Evolutionary conservation across 2,797 vertebrate genomes (phyloP), one percentile per base, ranked within the genome.

Genomic region (Argyrosomus regius): DNA sequence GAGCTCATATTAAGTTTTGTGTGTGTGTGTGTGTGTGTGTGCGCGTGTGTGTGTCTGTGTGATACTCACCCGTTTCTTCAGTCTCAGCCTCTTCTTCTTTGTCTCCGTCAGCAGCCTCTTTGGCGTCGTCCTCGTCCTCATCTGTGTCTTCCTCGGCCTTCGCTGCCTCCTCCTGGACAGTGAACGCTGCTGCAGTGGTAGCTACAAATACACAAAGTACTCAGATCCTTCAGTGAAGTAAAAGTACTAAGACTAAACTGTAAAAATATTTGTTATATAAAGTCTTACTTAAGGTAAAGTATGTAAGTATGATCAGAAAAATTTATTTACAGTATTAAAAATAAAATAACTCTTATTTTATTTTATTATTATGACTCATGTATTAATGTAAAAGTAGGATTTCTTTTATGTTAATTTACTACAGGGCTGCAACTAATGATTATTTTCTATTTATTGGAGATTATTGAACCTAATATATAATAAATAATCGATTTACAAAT

Each of bases 141-240:
- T 77, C 57, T 0, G 26, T 58, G 17, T 87, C 88, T 65, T 17
- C 82, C 12, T 88, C 83, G 2, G 82, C 70, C 84, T 91, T 41
- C 68, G 59, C 63, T 58, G 72, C 90, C 83, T 77, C 91, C 85
- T 92, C 54, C 73, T 93, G 89, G 84, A 71, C 80, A 11, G 60
- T 54, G 4, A 82, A 0, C 1, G 82, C 77, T 11, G 56, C 87
- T 90, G 84, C 87, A 85, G 76, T 5, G 0, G 84, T 0, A 49
- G 75, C 88, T 90, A 3, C 14, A 76, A 13, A 74, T 0, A 45
- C 28, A 70, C 6, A 3, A 5, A 54, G 24, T 16, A 28, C 28
- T 13, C 22, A 54, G 11, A 54, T 10, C 13, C 22, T 6, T 24
- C n/a, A 54, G 22, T 26, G 3, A 24, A 54, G 13, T 14, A 13